Evolutionary conservation across 2,797 vertebrate species (phyloP), one percentile per base, ranked within the genome.

Genomic region (Bradypus variegatus): DNA sequence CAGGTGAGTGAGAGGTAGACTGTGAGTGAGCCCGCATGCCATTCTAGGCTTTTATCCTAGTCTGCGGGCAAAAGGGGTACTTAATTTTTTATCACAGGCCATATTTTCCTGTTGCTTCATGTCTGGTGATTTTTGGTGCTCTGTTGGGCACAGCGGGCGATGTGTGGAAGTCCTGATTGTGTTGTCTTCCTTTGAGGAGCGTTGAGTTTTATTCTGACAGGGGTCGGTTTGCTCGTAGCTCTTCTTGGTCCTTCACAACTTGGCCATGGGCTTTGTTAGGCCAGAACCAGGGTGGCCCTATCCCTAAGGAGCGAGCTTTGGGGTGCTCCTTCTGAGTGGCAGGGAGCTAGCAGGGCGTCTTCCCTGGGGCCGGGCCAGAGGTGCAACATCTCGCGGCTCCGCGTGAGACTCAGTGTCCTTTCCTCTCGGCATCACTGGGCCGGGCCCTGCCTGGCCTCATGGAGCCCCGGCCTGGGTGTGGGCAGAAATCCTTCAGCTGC

Each of bases 381-480:
- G 67, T 14, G 76, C 76, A 15, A 3, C 48, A 25, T 27, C 36
- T 77, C 18, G 19, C 18, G 21, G 21, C 6, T 7, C 25, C 25
- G 6, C 18, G 38, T 55, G 5, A 21, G 21, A 15, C 33, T 25
- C 14, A 29, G 41, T 18, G 23, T 18, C 38, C 38, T 64, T 50
- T 10, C 45, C 16, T 36, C 2, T 33, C 3, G 25, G 27, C 25
- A 19, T 72, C 55, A 19, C 12, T 18, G 25, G 53, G 36, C 81
- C 58, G 23, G 29, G 18, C 29, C n/a, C 16, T n/a, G 21, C 53
- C 16, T 4, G n/a, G 8, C 10, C 21, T 64, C 23, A 31, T 12
- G 1, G 0, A 48, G 60, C 41, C 50, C 58, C 14, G 31, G 3
- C 64, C n/a, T 29, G 19, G 45, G 53, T 3, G 19, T 1, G 2